These are phyloP conservation scores for Calidris pugnax DNA, from an alignment of 2,113 vertebrate genomes.

Conservation along the genomic window DNA sequence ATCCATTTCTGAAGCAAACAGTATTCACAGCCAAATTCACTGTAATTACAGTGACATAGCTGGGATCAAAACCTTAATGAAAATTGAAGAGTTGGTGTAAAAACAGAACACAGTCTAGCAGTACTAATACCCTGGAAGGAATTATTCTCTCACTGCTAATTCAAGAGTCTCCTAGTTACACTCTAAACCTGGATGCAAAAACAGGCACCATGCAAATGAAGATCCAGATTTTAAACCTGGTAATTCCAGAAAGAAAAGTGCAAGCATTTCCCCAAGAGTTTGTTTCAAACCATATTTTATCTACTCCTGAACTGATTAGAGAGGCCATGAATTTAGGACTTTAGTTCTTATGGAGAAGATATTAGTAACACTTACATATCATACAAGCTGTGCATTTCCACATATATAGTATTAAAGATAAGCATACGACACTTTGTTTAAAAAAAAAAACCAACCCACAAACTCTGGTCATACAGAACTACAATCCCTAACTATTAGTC, in stretches of 20 bases:
- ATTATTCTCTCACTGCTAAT: constrained; percentile 3
- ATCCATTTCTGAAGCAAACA: neutral
- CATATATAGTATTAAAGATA: neutral
- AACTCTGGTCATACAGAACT: neutral
- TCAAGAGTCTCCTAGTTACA: constrained; percentile 3
- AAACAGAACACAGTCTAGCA: neutral
- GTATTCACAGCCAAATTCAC: neutral
- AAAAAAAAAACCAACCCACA: neutral
- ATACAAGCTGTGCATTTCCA: neutral
- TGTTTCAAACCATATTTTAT: neutral
- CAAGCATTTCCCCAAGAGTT: neutral
- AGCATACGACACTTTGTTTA: neutral
- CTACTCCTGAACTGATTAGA: neutral
- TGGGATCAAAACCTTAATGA: neutral
- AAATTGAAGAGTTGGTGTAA: neutral
- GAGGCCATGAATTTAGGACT: neutral
- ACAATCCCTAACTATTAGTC: neutral
- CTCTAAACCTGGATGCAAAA: constrained; percentile 3
- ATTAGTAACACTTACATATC: neutral
- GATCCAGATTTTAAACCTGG: neutral
- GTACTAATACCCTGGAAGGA: neutral
- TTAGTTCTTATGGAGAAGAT: neutral
- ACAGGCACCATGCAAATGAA: neutral
- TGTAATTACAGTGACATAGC: neutral
- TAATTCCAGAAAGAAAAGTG: neutral